Percentiles rank a stretch among this genome's conserved stretches.
phyloP scores from a whole-genome alignment of 2,113 vertebrate genomes.

The Dendrocopos noguchii region DNA sequence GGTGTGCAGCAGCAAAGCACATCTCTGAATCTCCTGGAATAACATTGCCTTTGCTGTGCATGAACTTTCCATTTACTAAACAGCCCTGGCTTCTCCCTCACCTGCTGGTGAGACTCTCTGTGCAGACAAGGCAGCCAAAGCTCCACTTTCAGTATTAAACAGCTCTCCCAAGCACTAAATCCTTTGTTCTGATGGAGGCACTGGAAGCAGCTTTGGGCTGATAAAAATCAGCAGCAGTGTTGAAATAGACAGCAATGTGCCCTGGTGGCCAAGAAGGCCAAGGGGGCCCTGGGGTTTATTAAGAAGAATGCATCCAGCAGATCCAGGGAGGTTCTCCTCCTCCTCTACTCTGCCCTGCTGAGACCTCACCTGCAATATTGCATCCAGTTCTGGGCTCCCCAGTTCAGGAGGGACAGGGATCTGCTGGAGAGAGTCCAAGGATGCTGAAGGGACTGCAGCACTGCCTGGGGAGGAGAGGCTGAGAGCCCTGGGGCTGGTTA shows the following conservation, averaged over 20 bases:
- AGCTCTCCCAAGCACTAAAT: neutral
- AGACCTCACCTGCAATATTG: too few relatives aligned
- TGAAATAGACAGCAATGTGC: neutral
- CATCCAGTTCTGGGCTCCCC: too few relatives aligned
- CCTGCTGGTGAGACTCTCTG: neutral
- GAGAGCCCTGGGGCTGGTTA: too few relatives aligned
- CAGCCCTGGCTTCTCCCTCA: conserved; percentile 5
- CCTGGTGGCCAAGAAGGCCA: too few relatives aligned
- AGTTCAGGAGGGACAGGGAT: too few relatives aligned
- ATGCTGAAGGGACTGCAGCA: too few relatives aligned
- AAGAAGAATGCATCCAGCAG: too few relatives aligned
- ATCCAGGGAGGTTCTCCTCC: too few relatives aligned
- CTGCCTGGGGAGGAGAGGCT: too few relatives aligned
- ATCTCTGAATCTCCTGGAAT: neutral
- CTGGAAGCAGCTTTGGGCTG: neutral
- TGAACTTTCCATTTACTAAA: conserved; percentile 14
- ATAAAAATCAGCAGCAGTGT: neutral
- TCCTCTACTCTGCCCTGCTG: too few relatives aligned
- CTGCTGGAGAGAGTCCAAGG: too few relatives aligned
- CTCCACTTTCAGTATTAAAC: neutral
- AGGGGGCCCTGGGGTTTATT: too few relatives aligned
- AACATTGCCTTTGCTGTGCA: neutral
- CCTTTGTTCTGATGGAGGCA: neutral
- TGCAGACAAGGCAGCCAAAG: conserved; percentile 25
- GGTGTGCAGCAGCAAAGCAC: neutral